These are phyloP conservation scores for Drosophila peninsularis DNA, from an alignment of 2,888 invertebrate species.

Conservation along the genomic window DNA sequence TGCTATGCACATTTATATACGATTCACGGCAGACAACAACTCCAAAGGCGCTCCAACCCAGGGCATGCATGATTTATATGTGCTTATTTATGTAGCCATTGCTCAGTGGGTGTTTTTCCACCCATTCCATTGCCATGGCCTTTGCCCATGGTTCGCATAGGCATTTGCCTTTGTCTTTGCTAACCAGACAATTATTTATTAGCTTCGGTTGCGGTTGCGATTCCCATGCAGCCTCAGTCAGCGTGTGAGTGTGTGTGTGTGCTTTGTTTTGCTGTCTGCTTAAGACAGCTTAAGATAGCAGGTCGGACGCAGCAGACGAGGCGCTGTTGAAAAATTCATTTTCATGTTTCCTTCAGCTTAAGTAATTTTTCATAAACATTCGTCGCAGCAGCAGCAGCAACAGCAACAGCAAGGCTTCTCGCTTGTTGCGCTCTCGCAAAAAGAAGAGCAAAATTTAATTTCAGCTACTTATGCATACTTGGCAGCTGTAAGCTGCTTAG, in stretches of 20 bases:
- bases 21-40: slow-evolving; percentile 22
- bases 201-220: slow-evolving; percentile 60
- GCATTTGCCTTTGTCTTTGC: slow-evolving; percentile 68
- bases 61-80: slow-evolving; percentile 71
- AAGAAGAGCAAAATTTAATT: slow-evolving; percentile 60
- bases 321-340: slow-evolving; percentile 78
- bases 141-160: slow-evolving; percentile 28
- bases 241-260: slow-evolving; percentile 17
- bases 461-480: slow-evolving; percentile 71
- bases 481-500: slow-evolving; percentile 70
- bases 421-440: slow-evolving; percentile 46
- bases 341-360: slow-evolving; percentile 74
- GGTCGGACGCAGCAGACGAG: slow-evolving; percentile 54
- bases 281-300: slow-evolving; percentile 76
- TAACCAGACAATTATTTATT: slow-evolving; percentile 79
- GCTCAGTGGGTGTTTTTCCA: slow-evolving; percentile 46
- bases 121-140: slow-evolving; percentile 31
- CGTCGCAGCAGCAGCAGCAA: slow-evolving; percentile 24
- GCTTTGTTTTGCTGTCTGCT: slow-evolving; percentile 69
- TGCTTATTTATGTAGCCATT: slow-evolving; percentile 64
- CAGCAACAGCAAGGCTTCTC: too few relatives aligned
- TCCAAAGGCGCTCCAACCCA: slow-evolving; percentile 15
- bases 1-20: slow-evolving; percentile 33
- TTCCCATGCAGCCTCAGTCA: slow-evolving; percentile 10
- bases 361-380: slow-evolving; percentile 77